Conservation (phyloP, 92 coral and sea anemone species). For the Virgularia gustaviana region DNA sequence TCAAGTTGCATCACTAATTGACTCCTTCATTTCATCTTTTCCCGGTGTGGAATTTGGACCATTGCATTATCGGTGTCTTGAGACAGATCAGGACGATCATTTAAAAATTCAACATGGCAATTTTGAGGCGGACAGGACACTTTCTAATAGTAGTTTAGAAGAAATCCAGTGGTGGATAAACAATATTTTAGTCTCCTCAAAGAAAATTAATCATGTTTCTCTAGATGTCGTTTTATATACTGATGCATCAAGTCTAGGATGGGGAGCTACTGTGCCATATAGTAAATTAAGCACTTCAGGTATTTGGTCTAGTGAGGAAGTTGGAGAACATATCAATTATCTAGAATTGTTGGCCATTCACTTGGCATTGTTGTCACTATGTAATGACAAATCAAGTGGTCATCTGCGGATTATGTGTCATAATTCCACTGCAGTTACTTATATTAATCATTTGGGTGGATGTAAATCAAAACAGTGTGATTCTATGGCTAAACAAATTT, state of each 20-base stretch:
- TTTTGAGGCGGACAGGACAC: constrained; percentile 38
- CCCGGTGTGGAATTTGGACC: constrained; percentile 46
- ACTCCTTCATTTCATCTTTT: constrained; percentile 41
- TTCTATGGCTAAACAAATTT: constrained; percentile 33
- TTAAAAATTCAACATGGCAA: constrained; percentile 35
- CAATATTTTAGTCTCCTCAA: constrained; percentile 20
- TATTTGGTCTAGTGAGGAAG: constrained; percentile 37
- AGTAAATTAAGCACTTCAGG: constrained; percentile 28
- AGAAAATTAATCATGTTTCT: constrained; percentile 39
- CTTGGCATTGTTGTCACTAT: constrained; percentile 35
- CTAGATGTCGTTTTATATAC: constrained; percentile 11
- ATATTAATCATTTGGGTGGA: constrained; percentile 46
- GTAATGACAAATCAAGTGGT: neutral
- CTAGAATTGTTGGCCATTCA: constrained; percentile 44
- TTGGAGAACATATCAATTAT: constrained; percentile 36
- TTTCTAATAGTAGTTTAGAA: constrained; percentile 20
- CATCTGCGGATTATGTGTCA: constrained; percentile 18
- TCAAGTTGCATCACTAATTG: neutral
- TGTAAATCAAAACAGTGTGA: constrained; percentile 39
- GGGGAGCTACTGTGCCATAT: constrained; percentile 46
- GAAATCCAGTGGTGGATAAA: constrained; percentile 49
- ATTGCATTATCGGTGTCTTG: constrained; percentile 34
- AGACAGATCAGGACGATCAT: constrained; percentile 37
- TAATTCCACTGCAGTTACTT: constrained; percentile 47
- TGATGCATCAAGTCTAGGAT: constrained; percentile 51